Base-by-base conservation (phyloP, 2,888 invertebrate species). In the Bombylius discolor region DNA sequence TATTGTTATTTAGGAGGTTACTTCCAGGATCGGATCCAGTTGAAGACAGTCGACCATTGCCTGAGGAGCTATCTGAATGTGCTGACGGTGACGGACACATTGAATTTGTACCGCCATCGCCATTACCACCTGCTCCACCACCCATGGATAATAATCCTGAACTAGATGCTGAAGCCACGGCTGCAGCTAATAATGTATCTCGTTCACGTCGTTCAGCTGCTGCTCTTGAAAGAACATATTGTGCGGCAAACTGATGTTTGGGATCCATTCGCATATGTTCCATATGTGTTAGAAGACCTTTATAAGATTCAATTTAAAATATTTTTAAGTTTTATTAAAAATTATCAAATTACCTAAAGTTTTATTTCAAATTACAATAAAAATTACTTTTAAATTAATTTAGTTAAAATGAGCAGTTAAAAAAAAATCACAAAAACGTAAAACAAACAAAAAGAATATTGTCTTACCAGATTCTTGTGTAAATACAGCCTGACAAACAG, bases 241-340 rank as follows among this genome's bases (percentile, higher is more conserved):
- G 94, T 36, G 94, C 93, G 47, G 93, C 93, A 68, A 94, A 94
- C 73, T 93, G 93, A 77, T 94, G 93, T 73, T 94, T 94, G 0
- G 93, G 92, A 72, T 94, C 93, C 92, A 93, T 93, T 67, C 93
- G 81, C 93, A 94, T 93, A 71, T 93, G 92, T 68, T 94, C 93
- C 93, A 94, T 93, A 72, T 94, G 94, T 58, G 89, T 89, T 57
- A 94, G 79, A 39, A 94, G 81, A 68, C 93, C 94, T 94, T 77
- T 77, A 60, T 58, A 58, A 58, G 23, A 23, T 23, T 23, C 3
- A 23, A 23, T 23, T 23, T 23, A 23, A 23, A 23, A 23, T 23
- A 23, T 23, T 23, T 23, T 23, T 23, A 23, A 23, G 23, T 2
- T 23, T 33, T 8, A 6, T 51, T n/a, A 13, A 46, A n/a, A 13